Evolutionary conservation across 2,888 invertebrate species (phyloP).

Genomic region (Macaria notata): DNA sequence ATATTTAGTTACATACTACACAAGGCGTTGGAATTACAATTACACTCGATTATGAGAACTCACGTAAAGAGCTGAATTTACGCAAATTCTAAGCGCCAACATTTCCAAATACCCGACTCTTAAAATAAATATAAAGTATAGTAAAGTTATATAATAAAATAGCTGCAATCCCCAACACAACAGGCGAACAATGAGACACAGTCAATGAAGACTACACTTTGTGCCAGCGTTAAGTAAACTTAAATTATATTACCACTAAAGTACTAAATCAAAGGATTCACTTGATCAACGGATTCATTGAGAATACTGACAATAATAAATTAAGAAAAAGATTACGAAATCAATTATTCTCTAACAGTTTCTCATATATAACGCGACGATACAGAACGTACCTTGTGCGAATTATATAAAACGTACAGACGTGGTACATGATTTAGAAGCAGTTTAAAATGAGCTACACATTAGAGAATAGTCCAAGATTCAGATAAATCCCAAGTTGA

Average conservation of each 20-base stretch:
- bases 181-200: too few species aligned
- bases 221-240: not conserved
- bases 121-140: not conserved
- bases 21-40: too few species aligned
- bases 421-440: too few species aligned
- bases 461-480: slow-evolving; percentile 2
- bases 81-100: too few species aligned
- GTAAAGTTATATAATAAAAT: not conserved
- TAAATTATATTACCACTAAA: slow-evolving; percentile 12
- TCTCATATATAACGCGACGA: not conserved
- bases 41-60: too few species aligned
- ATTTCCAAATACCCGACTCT: too few species aligned
- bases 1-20: too few species aligned
- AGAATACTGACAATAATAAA: slow-evolving; percentile 20
- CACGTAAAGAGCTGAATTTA: too few species aligned
- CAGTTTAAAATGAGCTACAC: slow-evolving; percentile 1
- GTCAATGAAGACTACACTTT: too few species aligned
- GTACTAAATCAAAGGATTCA: slow-evolving; percentile 11
- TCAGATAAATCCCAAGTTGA: slow-evolving; percentile 9
- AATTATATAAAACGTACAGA: too few species aligned
- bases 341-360: slow-evolving; percentile 1
- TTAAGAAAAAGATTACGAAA: slow-evolving; percentile 14
- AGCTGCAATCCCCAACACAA: not conserved
- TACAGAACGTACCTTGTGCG: too few species aligned
- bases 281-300: slow-evolving; percentile 15